Conservation (phyloP, 2,113 vertebrate genomes). For the Thamnaconus septentrionalis region DNA sequence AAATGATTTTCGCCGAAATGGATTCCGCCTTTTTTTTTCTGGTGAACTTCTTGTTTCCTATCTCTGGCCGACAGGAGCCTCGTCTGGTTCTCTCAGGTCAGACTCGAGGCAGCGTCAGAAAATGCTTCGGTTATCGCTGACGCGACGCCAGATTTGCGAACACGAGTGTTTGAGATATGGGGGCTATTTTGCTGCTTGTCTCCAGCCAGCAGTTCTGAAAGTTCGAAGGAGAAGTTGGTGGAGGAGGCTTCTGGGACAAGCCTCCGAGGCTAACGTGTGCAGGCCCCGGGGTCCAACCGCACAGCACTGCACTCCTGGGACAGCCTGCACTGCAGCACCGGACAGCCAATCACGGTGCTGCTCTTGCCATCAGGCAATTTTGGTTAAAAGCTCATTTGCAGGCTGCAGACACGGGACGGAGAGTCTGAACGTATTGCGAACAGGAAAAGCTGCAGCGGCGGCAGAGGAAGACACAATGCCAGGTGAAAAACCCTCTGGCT, state of each 20-base stretch:
- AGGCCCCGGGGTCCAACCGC: conserved; percentile 22
- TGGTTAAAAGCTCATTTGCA: conserved; percentile 39
- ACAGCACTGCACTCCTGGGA: conserved; percentile 53
- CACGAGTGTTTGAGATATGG: too few relatives aligned
- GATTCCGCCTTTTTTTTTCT: too few relatives aligned
- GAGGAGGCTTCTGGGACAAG: conserved; percentile 36
- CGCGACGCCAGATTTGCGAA: too few relatives aligned
- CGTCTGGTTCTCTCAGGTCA: conserved; percentile 45
- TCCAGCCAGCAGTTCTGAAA: not conserved
- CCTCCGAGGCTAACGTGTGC: conserved; percentile 38
- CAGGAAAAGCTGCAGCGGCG: not conserved
- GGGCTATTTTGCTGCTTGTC: conserved; percentile 34
- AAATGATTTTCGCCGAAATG: conserved; percentile 18
- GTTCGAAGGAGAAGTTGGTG: not conserved
- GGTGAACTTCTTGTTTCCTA: not conserved
- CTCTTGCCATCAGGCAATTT: conserved; percentile 34
- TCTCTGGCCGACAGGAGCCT: conserved; percentile 23
- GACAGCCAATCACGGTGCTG: conserved; percentile 56
- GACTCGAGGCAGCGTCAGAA: conserved; percentile 46
- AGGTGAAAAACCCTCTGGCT: too few relatives aligned
- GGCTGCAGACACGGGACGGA: conserved; percentile 19
- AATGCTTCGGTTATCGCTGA: conserved; percentile 41
- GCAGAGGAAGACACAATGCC: not conserved
- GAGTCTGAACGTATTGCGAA: conserved; percentile 12
- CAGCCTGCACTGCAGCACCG: conserved; percentile 27